These are phyloP conservation scores for Eufriesea mexicana DNA, from an alignment of 1,140 invertebrate species.

Conservation along the genomic window DNA sequence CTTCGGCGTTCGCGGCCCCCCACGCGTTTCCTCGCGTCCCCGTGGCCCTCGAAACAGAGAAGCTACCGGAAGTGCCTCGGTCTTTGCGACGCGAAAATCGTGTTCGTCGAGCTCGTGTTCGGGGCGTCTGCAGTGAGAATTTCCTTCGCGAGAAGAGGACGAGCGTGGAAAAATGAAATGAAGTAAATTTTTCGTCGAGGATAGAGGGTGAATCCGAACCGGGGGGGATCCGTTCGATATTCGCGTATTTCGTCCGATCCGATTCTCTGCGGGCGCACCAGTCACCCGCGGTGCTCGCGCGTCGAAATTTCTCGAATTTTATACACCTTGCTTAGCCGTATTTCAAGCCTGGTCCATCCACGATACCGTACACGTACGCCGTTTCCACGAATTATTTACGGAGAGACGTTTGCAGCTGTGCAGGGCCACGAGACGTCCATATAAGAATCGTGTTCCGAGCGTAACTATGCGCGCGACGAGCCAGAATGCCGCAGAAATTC, in stretches of 20 bases:
- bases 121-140: too few relatives aligned
- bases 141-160: too few relatives aligned
- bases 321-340: background rate
- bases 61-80: background rate
- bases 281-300: background rate
- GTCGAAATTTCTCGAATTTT: background rate
- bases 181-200: too few relatives aligned
- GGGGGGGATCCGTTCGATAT: too few relatives aligned
- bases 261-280: background rate
- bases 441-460: background rate
- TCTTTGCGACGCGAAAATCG: too few relatives aligned
- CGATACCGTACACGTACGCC: background rate
- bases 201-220: too few relatives aligned
- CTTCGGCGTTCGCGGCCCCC: background rate
- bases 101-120: too few relatives aligned
- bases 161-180: too few relatives aligned
- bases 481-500: conserved; percentile 14
- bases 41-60: background rate
- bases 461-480: background rate
- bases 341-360: background rate
- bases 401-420: background rate
- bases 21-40: background rate
- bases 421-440: background rate
- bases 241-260: background rate
- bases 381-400: conserved; percentile 15